phyloP scores from a whole-genome alignment of 2,113 vertebrate species.

The Chloroceryle aenea region DNA sequence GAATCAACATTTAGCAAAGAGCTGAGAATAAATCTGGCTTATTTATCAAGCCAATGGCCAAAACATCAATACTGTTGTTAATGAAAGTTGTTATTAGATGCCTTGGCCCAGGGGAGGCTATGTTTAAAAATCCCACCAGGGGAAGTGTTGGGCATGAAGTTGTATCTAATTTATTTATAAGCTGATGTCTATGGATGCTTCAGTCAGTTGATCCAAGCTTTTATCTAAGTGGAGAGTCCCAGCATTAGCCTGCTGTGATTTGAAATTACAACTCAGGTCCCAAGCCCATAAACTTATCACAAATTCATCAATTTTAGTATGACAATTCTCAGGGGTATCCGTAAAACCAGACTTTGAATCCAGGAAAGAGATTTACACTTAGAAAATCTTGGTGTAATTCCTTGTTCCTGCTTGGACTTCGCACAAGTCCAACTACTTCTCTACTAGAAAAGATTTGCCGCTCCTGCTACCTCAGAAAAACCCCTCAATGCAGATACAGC shows the following conservation, averaged over 20 bases:
- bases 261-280: background rate
- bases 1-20: background rate
- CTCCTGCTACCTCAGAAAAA: background rate
- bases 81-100: conserved; percentile 29
- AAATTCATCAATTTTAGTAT: background rate
- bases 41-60: background rate
- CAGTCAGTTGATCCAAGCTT: background rate
- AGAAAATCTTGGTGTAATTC: background rate
- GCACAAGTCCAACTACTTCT: background rate
- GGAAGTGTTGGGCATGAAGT: background rate
- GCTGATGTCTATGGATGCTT: background rate
- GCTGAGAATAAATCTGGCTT: conserved; percentile 21
- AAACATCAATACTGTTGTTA: conserved; percentile 9
- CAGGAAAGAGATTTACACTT: background rate
- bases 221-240: background rate
- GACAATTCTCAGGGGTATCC: background rate
- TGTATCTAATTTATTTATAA: background rate
- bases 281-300: background rate
- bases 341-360: background rate
- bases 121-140: background rate
- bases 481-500: background rate
- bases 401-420: background rate
- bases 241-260: background rate
- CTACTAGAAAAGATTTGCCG: background rate
- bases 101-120: background rate